These are phyloP conservation scores for Drosophila dives DNA, from an alignment of 2,888 invertebrate genomes.

Conservation along the genomic window DNA sequence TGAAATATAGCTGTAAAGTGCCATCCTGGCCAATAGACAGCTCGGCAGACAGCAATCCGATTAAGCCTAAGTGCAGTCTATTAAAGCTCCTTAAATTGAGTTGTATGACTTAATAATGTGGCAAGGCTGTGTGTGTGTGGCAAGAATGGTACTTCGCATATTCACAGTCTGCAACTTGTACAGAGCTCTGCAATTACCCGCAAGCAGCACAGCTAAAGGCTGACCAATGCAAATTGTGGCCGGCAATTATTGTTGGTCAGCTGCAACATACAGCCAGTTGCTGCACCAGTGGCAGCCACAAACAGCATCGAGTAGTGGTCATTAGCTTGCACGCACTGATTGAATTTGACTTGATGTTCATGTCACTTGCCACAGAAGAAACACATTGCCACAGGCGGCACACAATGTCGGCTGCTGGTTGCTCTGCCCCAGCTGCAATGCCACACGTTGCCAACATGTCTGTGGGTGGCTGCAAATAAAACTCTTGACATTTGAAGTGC, in stretches of 20 bases:
- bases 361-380: slow-evolving; percentile 22
- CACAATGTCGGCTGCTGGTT: slow-evolving; percentile 12
- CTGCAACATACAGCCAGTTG: not conserved
- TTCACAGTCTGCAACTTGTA: not conserved
- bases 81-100: slow-evolving; percentile 66
- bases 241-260: slow-evolving; percentile 9
- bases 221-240: slow-evolving; percentile 21
- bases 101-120: slow-evolving; percentile 73
- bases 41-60: slow-evolving; percentile 38
- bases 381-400: slow-evolving; percentile 18
- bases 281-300: slow-evolving; percentile 50
- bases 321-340: slow-evolving; percentile 69
- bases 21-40: slow-evolving; percentile 46
- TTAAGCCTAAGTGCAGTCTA: slow-evolving; percentile 64
- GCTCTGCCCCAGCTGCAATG: slow-evolving; percentile 13
- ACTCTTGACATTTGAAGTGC: slow-evolving; percentile 58
- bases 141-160: not conserved
- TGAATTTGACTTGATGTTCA: slow-evolving; percentile 65
- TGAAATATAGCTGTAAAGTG: slow-evolving; percentile 46
- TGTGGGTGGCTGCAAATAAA: slow-evolving; percentile 19
- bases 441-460: not conserved
- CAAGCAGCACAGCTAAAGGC: slow-evolving; percentile 26
- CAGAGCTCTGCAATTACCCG: slow-evolving; percentile 37
- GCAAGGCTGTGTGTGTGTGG: not conserved
- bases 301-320: slow-evolving; percentile 68